Evolutionary conservation across 1,140 invertebrate species (phyloP).

Genomic region (Atopsyche davidsoni): DNA sequence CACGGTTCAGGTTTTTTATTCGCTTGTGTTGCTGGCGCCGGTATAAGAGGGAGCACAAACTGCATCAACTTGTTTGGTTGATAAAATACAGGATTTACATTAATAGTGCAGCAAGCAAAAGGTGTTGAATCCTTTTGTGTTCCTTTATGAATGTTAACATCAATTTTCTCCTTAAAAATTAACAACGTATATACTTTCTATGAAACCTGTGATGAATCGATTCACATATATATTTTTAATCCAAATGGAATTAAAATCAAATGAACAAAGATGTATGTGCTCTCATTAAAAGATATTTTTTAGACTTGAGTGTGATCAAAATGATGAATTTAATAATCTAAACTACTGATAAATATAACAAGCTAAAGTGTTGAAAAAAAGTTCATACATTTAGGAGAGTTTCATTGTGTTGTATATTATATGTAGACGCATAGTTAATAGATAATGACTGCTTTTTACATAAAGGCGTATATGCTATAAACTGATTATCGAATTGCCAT

Average conservation of each 20-base stretch:
- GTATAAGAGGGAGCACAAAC: not conserved
- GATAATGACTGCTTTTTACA: not conserved
- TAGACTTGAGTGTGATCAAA: no score
- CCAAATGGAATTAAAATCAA: not conserved
- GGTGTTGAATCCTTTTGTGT: not conserved
- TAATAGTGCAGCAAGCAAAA: not conserved
- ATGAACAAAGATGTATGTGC: not conserved
- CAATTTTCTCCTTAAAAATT: conserved; percentile 3
- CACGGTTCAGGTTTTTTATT: not conserved
- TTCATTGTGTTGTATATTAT: conserved; percentile 6
- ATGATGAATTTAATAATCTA: not conserved
- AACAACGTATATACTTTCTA: not conserved
- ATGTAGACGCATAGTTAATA: conserved; percentile 3
- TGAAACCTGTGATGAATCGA: no score
- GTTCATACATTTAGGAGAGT: not conserved
- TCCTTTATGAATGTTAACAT: conserved; percentile 11
- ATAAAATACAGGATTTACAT: not conserved
- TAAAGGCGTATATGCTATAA: conserved; percentile 9
- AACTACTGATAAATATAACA: not conserved
- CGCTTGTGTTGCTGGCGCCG: not conserved
- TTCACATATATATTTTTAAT: not conserved
- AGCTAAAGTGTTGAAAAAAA: not conserved
- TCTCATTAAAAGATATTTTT: not conserved
- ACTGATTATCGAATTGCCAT: conserved; percentile 10
- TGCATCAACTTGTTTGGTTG: not conserved